Percentiles rank a stretch among this genome's conserved stretches.
Conservation (phyloP, 2,113 vertebrate genomes). For the Electrona antarctica region DNA sequence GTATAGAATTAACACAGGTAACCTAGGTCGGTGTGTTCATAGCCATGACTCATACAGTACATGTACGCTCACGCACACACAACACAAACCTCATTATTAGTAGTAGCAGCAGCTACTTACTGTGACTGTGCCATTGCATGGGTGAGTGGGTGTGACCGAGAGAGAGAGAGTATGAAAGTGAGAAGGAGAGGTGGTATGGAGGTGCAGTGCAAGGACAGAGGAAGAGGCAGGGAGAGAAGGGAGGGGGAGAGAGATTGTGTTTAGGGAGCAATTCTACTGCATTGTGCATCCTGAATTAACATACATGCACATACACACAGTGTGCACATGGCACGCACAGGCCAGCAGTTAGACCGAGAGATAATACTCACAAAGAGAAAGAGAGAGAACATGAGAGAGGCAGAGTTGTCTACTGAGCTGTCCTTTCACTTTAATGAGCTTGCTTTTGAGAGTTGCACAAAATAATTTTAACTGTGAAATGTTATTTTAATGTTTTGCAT, state of each 20-base stretch:
- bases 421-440: constrained; percentile 24
- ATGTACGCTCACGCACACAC: not conserved
- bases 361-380: not conserved
- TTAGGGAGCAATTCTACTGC: too few relatives aligned
- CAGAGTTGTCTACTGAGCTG: not conserved
- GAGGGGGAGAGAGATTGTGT: too few relatives aligned
- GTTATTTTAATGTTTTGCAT: not conserved
- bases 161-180: too few relatives aligned
- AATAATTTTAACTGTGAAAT: constrained; percentile 2
- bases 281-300: too few relatives aligned
- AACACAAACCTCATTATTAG: not conserved
- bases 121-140: too few relatives aligned
- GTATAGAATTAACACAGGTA: constrained; percentile 20
- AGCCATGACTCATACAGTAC: not conserved
- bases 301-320: not conserved
- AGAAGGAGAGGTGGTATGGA: too few relatives aligned
- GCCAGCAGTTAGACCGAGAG: too few relatives aligned
- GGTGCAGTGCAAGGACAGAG: too few relatives aligned
- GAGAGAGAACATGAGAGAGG: constrained; percentile 3
- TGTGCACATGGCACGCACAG: not conserved
- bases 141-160: too few relatives aligned
- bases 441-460: constrained; percentile 27
- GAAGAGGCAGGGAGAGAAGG: too few relatives aligned
- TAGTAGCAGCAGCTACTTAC: too few relatives aligned
- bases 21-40: not conserved